Evolutionary conservation across 2,888 invertebrate species (phyloP).

Genomic region (Adelognathus sp.): DNA sequence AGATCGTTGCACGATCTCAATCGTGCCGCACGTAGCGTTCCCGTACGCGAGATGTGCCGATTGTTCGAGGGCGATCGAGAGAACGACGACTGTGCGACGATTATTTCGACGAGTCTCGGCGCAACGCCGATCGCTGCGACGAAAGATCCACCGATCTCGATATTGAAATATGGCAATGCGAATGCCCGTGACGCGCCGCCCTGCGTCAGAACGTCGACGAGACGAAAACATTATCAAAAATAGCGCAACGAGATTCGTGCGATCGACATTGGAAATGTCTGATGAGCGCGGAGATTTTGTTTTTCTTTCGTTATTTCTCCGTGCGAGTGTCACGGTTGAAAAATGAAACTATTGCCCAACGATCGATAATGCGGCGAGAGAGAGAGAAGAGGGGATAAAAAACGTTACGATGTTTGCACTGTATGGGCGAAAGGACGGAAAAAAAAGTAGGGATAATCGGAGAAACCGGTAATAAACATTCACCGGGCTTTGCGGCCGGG

Average conservation of each 20-base stretch:
- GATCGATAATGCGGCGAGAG: too few relatives aligned
- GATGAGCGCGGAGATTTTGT: neutral
- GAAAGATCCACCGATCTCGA: slow-evolving; percentile 59
- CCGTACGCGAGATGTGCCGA: slow-evolving; percentile 87
- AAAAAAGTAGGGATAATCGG: slow-evolving; percentile 52
- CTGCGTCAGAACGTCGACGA: slow-evolving; percentile 70
- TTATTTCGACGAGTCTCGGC: too few relatives aligned
- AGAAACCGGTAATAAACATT: slow-evolving; percentile 71
- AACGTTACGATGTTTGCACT: neutral
- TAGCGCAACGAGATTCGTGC: slow-evolving; percentile 30
- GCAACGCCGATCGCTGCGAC: too few relatives aligned
- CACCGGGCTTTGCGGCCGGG: slow-evolving; percentile 57
- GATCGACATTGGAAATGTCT: slow-evolving; percentile 39
- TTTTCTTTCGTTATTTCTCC: neutral
- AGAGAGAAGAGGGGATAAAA: neutral
- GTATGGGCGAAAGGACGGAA: slow-evolving; percentile 28
- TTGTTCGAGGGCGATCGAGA: slow-evolving; percentile 85
- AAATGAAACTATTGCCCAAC: too few relatives aligned
- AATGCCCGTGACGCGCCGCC: slow-evolving; percentile 55
- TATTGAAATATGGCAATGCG: slow-evolving; percentile 38
- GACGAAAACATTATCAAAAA: slow-evolving; percentile 71
- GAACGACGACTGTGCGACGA: slow-evolving; percentile 48
- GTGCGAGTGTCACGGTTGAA: too few relatives aligned
- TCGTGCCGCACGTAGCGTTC: slow-evolving; percentile 82
- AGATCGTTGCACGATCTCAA: slow-evolving; percentile 86